These are phyloP conservation scores for Solea solea DNA, from an alignment of 2,113 vertebrate species.

Conservation along the genomic window DNA sequence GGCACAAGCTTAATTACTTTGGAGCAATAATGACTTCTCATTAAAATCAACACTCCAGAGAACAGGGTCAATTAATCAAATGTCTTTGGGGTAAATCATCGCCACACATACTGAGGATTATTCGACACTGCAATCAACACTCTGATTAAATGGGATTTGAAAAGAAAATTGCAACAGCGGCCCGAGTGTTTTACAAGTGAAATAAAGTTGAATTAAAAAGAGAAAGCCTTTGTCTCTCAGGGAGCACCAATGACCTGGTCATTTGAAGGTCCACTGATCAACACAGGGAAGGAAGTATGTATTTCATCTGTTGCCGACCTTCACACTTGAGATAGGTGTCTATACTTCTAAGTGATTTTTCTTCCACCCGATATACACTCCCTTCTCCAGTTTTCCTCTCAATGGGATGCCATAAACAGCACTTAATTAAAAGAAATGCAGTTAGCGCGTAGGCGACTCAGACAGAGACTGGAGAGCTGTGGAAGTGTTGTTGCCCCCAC, in stretches of 20 bases:
- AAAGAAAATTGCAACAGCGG: conserved; percentile 8
- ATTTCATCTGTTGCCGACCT: no score
- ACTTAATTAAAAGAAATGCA: conserved; percentile 24
- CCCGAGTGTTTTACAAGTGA: conserved; percentile 19
- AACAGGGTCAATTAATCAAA: conserved; percentile 50
- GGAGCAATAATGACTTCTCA: conserved; percentile 54
- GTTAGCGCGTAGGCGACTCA: not conserved
- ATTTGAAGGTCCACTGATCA: not conserved
- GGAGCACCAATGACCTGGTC: not conserved
- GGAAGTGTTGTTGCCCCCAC: no score
- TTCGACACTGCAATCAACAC: conserved; percentile 2
- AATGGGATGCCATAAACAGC: conserved; percentile 7
- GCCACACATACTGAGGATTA: no score
- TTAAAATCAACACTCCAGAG: conserved; percentile 52
- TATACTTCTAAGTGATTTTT: conserved; percentile 5
- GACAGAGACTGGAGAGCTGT: no score
- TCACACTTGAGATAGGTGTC: not conserved
- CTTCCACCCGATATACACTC: not conserved
- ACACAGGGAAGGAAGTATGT: no score
- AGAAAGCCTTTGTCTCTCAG: not conserved
- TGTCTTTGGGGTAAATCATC: conserved; percentile 1
- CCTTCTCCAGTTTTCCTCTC: not conserved
- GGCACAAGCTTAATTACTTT: conserved; percentile 43
- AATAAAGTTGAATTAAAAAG: conserved; percentile 6
- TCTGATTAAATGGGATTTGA: conserved; percentile 25